Base-by-base conservation (phyloP, 2,797 vertebrate species). In the Brotula barbata region DNA sequence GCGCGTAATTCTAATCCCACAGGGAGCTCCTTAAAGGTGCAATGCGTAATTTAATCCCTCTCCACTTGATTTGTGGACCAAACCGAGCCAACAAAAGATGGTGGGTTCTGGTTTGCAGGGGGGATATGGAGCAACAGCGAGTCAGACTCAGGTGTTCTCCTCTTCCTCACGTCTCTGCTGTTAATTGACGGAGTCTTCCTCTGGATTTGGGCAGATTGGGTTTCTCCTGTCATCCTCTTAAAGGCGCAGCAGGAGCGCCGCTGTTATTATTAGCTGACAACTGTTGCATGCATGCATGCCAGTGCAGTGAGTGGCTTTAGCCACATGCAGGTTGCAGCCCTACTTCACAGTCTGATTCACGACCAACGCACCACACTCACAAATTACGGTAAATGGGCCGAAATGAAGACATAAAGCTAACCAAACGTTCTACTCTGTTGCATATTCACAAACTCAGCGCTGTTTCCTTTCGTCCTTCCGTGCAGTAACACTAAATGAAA, bases 251-350 rank as follows among this genome's bases (percentile, higher is more conserved):
- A 9, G 51, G 58, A 28, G 25, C 25, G 25, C 4, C 25, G 67
- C 31, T 39, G 68, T 31, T 89, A 85, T 88, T 81, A 85, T 89
- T 88, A 89, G 89, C 75, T 17, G 72, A 80, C 87, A 90, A 81
- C 86, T 89, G 88, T 85, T 82, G 78, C 71, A 40, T 16, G 16
- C 58, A 45, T 25, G 66, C 73, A 74, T 33, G 31, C 31, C 31
- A 10, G 5, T 33, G 31, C 31, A 33, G 31, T 33, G 31, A 33
- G 25, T 28, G 25, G 8, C 25, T 28, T 4, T 28, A 28, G 25
- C 25, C 8, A 8, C 25, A 8, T 28, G 25, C n/a, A n/a, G n/a
- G n/a, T n/a, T 33, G 31, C 31, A 11, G 31, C 31, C 11, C 31
- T 9, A 9, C 31, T 33, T 33, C 9, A 11, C 6, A 4, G n/a